Evolutionary conservation across 1,140 invertebrate genomes (phyloP).

Genomic region (Phthorimaea operculella): DNA sequence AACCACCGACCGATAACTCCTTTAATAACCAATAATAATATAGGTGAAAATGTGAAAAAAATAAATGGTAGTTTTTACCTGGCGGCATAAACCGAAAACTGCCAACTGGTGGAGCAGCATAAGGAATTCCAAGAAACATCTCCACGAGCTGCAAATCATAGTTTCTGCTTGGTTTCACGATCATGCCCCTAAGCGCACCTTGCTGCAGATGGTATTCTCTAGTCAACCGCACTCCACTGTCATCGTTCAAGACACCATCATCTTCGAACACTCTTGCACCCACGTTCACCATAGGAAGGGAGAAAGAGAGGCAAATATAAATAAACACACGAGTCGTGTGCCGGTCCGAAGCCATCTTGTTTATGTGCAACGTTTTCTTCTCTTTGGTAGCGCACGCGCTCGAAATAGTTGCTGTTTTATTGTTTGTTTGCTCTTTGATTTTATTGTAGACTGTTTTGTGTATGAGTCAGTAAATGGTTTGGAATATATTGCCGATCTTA

Average conservation of each 20-base stretch:
- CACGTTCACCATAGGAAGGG: conserved; percentile 44
- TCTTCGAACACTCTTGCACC: conserved; percentile 47
- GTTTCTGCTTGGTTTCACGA: conserved; percentile 68
- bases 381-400: conserved; percentile 38
- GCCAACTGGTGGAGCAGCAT: conserved; percentile 89
- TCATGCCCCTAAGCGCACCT: conserved; percentile 69
- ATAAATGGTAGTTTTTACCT: conserved; percentile 39
- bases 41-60: no score
- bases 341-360: conserved; percentile 53
- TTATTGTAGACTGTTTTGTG: conserved; percentile 26
- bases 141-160: conserved; percentile 69
- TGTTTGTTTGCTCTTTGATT: conserved; percentile 43
- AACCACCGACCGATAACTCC: no score
- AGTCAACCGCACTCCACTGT: conserved; percentile 43
- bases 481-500: not conserved
- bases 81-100: conserved; percentile 89
- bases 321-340: conserved; percentile 49
- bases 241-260: conserved; percentile 42
- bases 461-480: conserved; percentile 33
- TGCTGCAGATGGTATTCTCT: conserved; percentile 68
- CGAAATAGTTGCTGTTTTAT: conserved; percentile 45
- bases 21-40: no score
- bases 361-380: conserved; percentile 40
- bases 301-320: conserved; percentile 37
- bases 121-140: conserved; percentile 83